Conservation (phyloP, 2,113 vertebrate species). For the Silurus meridionalis region DNA sequence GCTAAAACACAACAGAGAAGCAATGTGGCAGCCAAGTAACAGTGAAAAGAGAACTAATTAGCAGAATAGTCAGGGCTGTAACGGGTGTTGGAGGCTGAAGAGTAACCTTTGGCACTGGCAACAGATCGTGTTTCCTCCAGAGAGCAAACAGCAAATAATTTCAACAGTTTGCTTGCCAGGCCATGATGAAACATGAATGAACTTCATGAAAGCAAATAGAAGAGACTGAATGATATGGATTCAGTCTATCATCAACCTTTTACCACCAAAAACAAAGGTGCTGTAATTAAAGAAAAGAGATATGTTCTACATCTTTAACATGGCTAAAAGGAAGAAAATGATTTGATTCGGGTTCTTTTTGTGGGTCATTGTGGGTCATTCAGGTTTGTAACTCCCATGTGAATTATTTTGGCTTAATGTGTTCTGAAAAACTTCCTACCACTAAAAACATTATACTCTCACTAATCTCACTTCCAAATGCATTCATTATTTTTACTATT, state of each 20-base stretch:
- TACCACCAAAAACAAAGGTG: constrained; percentile 40
- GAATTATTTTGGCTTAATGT: neutral
- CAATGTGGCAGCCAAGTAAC: constrained; percentile 55
- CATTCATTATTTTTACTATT: neutral
- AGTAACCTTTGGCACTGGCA: constrained; percentile 57
- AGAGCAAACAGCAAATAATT: constrained; percentile 59
- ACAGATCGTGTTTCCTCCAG: constrained; percentile 64
- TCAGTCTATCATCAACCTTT: constrained; percentile 45
- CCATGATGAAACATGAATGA: constrained; percentile 56
- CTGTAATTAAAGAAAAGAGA: constrained; percentile 47
- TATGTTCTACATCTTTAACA: constrained; percentile 9
- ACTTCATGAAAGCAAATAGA: constrained; percentile 36
- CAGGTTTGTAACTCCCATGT: neutral
- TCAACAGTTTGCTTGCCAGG: constrained; percentile 58
- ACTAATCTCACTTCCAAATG: neutral
- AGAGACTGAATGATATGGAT: constrained; percentile 46
- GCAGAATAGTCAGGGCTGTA: constrained; percentile 59
- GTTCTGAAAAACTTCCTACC: neutral
- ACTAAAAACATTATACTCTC: neutral
- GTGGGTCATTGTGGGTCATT: neutral
- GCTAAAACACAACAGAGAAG: neutral
- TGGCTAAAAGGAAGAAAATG: neutral
- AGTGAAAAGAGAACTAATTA: constrained; percentile 68
- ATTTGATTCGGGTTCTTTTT: neutral
- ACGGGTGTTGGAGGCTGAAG: constrained; percentile 59